Base-by-base conservation (phyloP, 2,888 invertebrate genomes). In the Romanomermis culicivorax region DNA sequence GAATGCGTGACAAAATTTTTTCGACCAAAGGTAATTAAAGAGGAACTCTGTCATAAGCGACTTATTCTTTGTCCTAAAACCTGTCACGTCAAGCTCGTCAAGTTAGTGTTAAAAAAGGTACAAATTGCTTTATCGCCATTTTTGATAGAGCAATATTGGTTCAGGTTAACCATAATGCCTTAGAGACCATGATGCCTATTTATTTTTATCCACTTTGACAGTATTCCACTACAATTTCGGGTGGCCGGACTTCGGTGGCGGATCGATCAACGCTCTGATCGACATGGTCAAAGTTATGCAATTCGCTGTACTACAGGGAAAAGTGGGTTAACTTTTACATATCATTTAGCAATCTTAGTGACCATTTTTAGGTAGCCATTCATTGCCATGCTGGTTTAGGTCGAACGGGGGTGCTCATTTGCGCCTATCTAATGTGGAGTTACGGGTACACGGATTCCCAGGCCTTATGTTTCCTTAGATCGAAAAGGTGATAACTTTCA, bases 171-270 rank as follows among this genome's bases (percentile, higher is more conserved):
- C n/a, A n/a, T n/a, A n/a, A n/a, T n/a, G n/a, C n/a, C n/a, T n/a
- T n/a, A n/a, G n/a, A n/a, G n/a, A n/a, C n/a, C n/a, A n/a, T n/a
- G n/a, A n/a, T n/a, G n/a, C n/a, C n/a, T n/a, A n/a, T n/a, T n/a
- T n/a, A n/a, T n/a, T n/a, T n/a, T n/a, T n/a, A n/a, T n/a, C n/a
- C n/a, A n/a, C n/a, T 59, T 54, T 69, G 71, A 29, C 75, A 85
- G 85, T 86, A 59, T 86, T 80, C 70, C 85, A 83, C 71, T 87
- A 86, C 76, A 87, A 87, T 73, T 87, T 84, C 69, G 81, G 81
- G 1, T 83, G 75, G 80, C 79, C 80, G 42, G 86, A 87, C 70
- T 86, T 85, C 69, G 83, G 83, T 0, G 82, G 83, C 56, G 82
- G 83, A 0, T 79, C 80, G 2, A 73, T 83, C 61, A 75, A 77